These are phyloP conservation scores for Caerostris darwini DNA, from an alignment of 1,140 invertebrate genomes.

Conservation along the genomic window DNA sequence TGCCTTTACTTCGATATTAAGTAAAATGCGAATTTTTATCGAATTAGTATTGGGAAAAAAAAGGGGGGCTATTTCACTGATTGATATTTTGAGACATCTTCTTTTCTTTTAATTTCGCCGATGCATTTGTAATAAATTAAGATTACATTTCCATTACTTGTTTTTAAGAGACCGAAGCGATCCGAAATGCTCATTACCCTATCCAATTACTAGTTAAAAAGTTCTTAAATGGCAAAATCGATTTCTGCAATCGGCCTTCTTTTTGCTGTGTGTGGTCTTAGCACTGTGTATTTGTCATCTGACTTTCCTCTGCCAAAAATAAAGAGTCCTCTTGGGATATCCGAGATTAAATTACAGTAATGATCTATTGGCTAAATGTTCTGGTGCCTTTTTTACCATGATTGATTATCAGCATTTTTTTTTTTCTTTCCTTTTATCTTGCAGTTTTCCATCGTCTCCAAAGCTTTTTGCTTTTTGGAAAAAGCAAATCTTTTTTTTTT, in stretches of 20 bases:
- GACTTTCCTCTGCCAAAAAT: neutral
- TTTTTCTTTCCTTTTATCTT: neutral
- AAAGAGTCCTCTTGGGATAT: neutral
- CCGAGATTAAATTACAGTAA: constrained; percentile 50
- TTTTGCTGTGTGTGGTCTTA: neutral
- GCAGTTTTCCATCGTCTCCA: neutral
- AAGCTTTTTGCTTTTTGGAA: too few species aligned
- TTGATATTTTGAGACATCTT: too few species aligned
- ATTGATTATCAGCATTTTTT: constrained; percentile 43
- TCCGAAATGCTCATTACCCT: neutral
- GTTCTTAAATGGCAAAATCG: constrained; percentile 22
- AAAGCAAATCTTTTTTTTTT: neutral
- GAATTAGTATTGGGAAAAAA: too few species aligned
- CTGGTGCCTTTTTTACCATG: neutral
- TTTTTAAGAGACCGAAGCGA: neutral
- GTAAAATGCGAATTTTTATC: too few species aligned
- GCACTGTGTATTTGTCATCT: neutral
- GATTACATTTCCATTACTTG: constrained; percentile 6
- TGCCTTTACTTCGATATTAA: too few species aligned
- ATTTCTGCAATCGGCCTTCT: neutral
- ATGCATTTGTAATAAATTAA: neutral
- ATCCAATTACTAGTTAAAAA: neutral
- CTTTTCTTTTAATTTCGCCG: neutral
- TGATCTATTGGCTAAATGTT: constrained; percentile 50
- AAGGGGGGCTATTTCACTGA: too few species aligned